These are phyloP conservation scores for Leptestheria dahalacensis DNA, from an alignment of 1,140 invertebrate species.

Conservation along the genomic window DNA sequence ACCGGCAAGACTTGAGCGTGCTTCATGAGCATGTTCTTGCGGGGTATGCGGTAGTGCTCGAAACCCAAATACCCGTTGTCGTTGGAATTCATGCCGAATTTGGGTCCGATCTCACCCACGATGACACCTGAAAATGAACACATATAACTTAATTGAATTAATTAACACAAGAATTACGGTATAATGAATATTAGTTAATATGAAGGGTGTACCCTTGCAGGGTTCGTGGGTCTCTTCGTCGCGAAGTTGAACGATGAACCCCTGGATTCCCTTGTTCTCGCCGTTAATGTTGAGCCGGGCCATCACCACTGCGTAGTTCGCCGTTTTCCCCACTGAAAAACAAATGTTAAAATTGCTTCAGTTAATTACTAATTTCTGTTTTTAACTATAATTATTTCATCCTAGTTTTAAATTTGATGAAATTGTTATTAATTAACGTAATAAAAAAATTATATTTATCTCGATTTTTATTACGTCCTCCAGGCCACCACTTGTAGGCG, in stretches of 20 bases:
- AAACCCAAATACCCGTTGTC: slow-evolving; percentile 87
- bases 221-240: slow-evolving; percentile 74
- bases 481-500: slow-evolving; percentile 89
- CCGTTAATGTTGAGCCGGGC: slow-evolving; percentile 77
- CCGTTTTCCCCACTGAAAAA: slow-evolving; percentile 69
- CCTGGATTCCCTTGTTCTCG: slow-evolving; percentile 70
- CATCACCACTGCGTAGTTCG: slow-evolving; percentile 70
- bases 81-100: slow-evolving; percentile 74
- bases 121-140: slow-evolving; percentile 27
- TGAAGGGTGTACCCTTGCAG: slow-evolving; percentile 40
- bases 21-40: slow-evolving; percentile 84
- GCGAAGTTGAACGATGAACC: slow-evolving; percentile 80
- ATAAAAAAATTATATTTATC: not conserved
- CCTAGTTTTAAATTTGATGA: no score
- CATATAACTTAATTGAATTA: no score
- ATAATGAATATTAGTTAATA: not conserved
- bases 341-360: not conserved
- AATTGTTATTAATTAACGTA: not conserved
- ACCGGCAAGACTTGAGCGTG: slow-evolving; percentile 65
- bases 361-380: no score
- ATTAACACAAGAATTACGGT: not conserved
- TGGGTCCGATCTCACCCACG: slow-evolving; percentile 86
- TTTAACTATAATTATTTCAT: no score
- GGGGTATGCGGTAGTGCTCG: slow-evolving; percentile 68
- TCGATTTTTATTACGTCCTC: slow-evolving; percentile 53